A percentile compares a stretch with the other conserved stretches of the same genome.
Evolutionary conservation across 2,888 invertebrate species (phyloP).

Genomic region (Noctuana brunneofusca): DNA sequence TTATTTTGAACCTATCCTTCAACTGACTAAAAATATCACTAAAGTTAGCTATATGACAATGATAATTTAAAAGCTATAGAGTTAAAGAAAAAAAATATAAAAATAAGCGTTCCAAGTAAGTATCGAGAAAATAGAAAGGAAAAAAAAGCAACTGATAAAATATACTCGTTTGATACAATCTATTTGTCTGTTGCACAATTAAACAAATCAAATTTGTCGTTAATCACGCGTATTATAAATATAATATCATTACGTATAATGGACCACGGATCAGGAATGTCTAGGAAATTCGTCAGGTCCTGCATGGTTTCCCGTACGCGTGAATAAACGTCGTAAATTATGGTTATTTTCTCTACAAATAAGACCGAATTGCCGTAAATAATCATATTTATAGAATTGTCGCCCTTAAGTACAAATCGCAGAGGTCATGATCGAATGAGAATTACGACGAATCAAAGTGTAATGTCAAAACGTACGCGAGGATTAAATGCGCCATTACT

Average conservation of each 20-base stretch:
- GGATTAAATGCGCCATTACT: constrained; percentile 51
- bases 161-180: background rate
- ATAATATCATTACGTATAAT: constrained; percentile 23
- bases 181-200: background rate
- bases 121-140: background rate
- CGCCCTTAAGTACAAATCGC: constrained; percentile 36
- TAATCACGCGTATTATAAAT: background rate
- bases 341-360: constrained; percentile 53
- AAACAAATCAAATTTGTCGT: background rate
- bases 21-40: background rate
- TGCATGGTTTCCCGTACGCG: constrained; percentile 53
- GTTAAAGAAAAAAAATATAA: background rate
- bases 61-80: background rate
- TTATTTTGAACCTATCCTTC: background rate
- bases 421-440: constrained; percentile 42
- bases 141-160: too few species aligned
- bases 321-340: constrained; percentile 63
- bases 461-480: constrained; percentile 38
- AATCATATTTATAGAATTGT: constrained; percentile 41
- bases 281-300: constrained; percentile 56
- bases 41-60: too few species aligned
- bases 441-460: constrained; percentile 39
- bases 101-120: constrained; percentile 3
- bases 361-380: constrained; percentile 41
- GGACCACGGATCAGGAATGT: constrained; percentile 28